Evolutionary conservation across 2,888 invertebrate species (phyloP).

Genomic region (Anorthoa munda): DNA sequence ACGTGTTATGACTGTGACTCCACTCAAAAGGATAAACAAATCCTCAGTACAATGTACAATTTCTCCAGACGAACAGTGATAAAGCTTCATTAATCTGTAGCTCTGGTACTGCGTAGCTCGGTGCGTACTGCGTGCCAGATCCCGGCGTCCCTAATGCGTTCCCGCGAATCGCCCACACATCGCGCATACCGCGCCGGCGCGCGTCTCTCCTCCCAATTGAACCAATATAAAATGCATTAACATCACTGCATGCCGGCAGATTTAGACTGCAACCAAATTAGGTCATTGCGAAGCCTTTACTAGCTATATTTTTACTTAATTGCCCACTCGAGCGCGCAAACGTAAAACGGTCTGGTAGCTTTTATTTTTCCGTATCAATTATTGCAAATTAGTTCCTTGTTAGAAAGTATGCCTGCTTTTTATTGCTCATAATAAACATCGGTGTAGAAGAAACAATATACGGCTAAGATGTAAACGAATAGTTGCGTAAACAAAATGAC

Average conservation of each 20-base stretch:
- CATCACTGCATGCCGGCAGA: slow-evolving; percentile 86
- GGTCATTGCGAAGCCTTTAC: slow-evolving; percentile 78
- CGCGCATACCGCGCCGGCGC: slow-evolving; percentile 89
- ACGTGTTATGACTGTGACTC: background rate
- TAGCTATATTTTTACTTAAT: slow-evolving; percentile 65
- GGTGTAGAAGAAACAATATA: slow-evolving; percentile 30
- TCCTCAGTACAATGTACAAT: slow-evolving; percentile 61
- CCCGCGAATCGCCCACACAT: slow-evolving; percentile 90
- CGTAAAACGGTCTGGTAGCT: slow-evolving; percentile 67
- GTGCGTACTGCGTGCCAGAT: slow-evolving; percentile 86
- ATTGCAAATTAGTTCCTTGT: slow-evolving; percentile 65
- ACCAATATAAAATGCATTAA: slow-evolving; percentile 91
- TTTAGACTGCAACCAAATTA: slow-evolving; percentile 81
- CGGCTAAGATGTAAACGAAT: slow-evolving; percentile 37
- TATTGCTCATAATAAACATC: slow-evolving; percentile 43
- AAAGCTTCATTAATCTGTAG: slow-evolving; percentile 68
- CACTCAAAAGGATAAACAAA: slow-evolving; percentile 40
- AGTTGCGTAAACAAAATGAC: slow-evolving; percentile 35
- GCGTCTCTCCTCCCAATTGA: slow-evolving; percentile 83
- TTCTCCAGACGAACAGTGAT: slow-evolving; percentile 65
- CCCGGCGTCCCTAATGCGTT: slow-evolving; percentile 84
- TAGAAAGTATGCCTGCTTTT: slow-evolving; percentile 56
- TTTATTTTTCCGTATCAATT: slow-evolving; percentile 65
- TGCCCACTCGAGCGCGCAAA: slow-evolving; percentile 58
- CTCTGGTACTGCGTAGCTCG: slow-evolving; percentile 65